These are phyloP conservation scores for Gasterosteus aculeatus DNA, from an alignment of 2,113 vertebrate genomes.

Conservation along the genomic window DNA sequence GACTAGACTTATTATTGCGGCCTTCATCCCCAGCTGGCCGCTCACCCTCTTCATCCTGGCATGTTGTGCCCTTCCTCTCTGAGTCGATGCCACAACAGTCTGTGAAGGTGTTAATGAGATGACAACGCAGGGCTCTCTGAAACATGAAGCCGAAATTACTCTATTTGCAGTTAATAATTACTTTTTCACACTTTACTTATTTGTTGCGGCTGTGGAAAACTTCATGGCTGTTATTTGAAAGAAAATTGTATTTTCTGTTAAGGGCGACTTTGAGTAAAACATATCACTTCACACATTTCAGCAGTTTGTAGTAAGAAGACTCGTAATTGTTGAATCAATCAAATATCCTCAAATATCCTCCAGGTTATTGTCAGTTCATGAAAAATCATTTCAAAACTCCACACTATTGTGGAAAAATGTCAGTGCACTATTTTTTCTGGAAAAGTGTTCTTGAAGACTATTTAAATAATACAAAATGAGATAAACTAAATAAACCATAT, in stretches of 20 bases:
- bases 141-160: conserved; percentile 1
- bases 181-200: conserved; percentile 74
- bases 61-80: conserved; percentile 73
- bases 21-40: conserved; percentile 82
- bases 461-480: neutral
- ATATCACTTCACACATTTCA: neutral
- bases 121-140: conserved; percentile 13
- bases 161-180: neutral
- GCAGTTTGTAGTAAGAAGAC: neutral
- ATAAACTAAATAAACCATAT: neutral
- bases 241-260: neutral
- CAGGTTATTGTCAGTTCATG: neutral
- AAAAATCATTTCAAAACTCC: neutral
- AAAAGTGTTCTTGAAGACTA: conserved; percentile 4
- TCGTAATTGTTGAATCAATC: too few species aligned
- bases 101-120: conserved; percentile 75
- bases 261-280: neutral
- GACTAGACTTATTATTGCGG: conserved; percentile 66
- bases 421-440: conserved; percentile 68
- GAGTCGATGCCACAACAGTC: conserved; percentile 79
- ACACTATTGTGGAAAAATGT: neutral
- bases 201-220: neutral
- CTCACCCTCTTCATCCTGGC: conserved; percentile 80
- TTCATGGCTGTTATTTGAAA: neutral
- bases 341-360: neutral